Conservation (phyloP, 2,888 invertebrate genomes). For the Drosophila mercatorum region DNA sequence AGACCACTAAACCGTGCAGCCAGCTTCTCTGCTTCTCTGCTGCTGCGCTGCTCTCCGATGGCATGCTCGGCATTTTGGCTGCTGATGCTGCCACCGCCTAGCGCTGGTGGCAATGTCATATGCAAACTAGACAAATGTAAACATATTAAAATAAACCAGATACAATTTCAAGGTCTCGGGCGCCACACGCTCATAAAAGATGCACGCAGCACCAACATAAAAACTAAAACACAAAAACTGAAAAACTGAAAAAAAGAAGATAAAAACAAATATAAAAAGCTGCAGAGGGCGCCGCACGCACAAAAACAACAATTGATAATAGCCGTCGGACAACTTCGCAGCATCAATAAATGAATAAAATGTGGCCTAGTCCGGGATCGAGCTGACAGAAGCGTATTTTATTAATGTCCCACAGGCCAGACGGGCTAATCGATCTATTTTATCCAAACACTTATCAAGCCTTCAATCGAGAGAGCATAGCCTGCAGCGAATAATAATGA, state of each 20-base stretch:
- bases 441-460: slow-evolving; percentile 47
- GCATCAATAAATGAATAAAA: slow-evolving; percentile 69
- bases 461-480: slow-evolving; percentile 12
- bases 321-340: slow-evolving; percentile 61
- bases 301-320: slow-evolving; percentile 51
- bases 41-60: slow-evolving; percentile 16
- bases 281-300: slow-evolving; percentile 32
- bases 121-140: slow-evolving; percentile 79
- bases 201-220: slow-evolving; percentile 74
- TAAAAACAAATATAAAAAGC: slow-evolving; percentile 21
- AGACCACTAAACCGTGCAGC: slow-evolving; percentile 20
- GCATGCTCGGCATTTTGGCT: slow-evolving; percentile 22
- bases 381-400: slow-evolving; percentile 58
- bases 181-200: slow-evolving; percentile 77
- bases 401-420: slow-evolving; percentile 51
- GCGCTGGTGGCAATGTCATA: slow-evolving; percentile 79
- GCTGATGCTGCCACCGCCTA: slow-evolving; percentile 42
- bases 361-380: slow-evolving; percentile 29
- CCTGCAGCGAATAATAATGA: neutral
- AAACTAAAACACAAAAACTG: slow-evolving; percentile 48
- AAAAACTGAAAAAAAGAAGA: slow-evolving; percentile 1
- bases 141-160: slow-evolving; percentile 77
- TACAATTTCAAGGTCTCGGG: slow-evolving; percentile 77
- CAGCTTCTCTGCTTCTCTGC: slow-evolving; percentile 27
- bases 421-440: slow-evolving; percentile 64